Evolutionary conservation across 2,888 invertebrate genomes (phyloP).

Genomic region (Cactoblastis cactorum): DNA sequence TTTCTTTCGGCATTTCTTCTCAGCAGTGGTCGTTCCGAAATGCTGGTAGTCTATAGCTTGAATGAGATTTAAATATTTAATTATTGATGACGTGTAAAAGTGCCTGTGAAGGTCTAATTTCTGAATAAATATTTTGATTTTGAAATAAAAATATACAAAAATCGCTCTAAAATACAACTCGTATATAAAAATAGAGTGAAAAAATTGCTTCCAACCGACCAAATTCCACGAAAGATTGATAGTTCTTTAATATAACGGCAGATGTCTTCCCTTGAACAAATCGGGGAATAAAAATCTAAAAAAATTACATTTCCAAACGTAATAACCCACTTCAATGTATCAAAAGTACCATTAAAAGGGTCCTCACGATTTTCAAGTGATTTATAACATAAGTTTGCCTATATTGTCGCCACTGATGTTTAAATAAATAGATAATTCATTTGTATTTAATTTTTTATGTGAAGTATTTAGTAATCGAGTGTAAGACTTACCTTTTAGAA

Average conservation of each 20-base stretch:
- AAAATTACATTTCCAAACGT: constrained; percentile 9
- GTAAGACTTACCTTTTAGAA: no score
- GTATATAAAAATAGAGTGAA: no score
- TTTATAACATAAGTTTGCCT: constrained; percentile 37
- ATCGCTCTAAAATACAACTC: no score
- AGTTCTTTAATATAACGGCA: not conserved
- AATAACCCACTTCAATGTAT: constrained; percentile 12
- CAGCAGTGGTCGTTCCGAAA: no score
- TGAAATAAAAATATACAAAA: no score
- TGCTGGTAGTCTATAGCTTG: no score
- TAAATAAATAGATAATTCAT: not conserved
- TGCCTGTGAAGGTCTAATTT: no score
- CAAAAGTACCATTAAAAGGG: constrained; percentile 13
- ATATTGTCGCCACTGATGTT: constrained; percentile 29
- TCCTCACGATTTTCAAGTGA: constrained; percentile 35
- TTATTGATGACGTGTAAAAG: no score
- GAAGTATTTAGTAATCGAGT: no score
- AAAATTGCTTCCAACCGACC: not conserved
- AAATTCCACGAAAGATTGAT: not conserved
- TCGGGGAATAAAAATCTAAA: constrained; percentile 1
- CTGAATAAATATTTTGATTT: no score
- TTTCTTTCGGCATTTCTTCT: no score
- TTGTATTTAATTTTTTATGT: not conserved
- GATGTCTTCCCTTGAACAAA: not conserved
- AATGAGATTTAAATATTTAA: no score